Evolutionary conservation across 2,797 vertebrate species (phyloP).

Genomic region (Odontamblyopus rebecca): DNA sequence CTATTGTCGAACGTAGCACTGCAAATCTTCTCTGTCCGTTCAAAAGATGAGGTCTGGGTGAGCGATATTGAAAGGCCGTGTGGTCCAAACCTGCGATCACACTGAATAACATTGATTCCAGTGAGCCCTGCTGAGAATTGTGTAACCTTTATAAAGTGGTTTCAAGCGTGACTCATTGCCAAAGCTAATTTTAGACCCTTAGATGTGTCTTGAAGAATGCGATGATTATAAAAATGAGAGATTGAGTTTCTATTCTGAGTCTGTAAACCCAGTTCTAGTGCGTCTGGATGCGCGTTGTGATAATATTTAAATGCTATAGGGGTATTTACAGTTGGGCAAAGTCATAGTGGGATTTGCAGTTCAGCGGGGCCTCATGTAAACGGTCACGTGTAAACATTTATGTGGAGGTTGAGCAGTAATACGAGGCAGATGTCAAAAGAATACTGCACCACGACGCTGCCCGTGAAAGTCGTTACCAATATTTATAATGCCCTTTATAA

Average conservation of each 20-base stretch:
- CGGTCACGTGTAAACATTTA: constrained; percentile 6
- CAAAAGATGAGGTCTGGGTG: constrained; percentile 42
- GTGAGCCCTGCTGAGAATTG: constrained; percentile 83
- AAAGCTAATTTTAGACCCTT: constrained; percentile 84
- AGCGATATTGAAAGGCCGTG: constrained; percentile 56
- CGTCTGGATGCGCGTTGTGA: constrained; percentile 22
- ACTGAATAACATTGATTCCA: constrained; percentile 64
- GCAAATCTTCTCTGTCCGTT: constrained; percentile 21
- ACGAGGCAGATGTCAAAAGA: constrained; percentile 31
- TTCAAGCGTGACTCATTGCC: constrained; percentile 90
- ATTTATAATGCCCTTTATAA: neutral
- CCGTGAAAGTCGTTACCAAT: neutral
- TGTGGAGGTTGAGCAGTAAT: constrained; percentile 30
- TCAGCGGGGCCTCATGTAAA: constrained; percentile 6
- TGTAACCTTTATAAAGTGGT: constrained; percentile 91
- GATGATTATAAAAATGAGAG: constrained; percentile 74
- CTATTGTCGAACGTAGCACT: constrained; percentile 25
- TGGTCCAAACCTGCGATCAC: constrained; percentile 57
- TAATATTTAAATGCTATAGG: constrained; percentile 35
- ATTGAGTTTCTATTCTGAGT: constrained; percentile 15
- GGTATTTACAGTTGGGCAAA: constrained; percentile 22
- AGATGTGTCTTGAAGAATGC: constrained; percentile 65
- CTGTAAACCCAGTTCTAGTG: constrained; percentile 17
- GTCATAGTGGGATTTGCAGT: constrained; percentile 1
- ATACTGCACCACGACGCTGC: neutral